Evolutionary conservation across 2,888 invertebrate genomes (phyloP).

Genomic region (Eilema griseolum): DNA sequence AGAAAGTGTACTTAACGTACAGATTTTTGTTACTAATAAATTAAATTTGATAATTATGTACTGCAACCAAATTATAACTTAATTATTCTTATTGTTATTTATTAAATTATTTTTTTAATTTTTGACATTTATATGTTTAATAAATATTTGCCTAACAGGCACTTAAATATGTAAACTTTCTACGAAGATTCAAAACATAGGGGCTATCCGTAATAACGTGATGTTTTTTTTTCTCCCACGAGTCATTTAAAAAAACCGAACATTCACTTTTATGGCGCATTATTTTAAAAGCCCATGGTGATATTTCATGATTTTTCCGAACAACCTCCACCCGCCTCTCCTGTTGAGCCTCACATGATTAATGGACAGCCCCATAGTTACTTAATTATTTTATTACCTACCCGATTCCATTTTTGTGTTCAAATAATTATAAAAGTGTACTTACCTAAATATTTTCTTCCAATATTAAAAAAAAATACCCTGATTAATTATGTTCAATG

Average conservation of each 20-base stretch:
- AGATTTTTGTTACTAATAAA: constrained; percentile 56
- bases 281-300: no score
- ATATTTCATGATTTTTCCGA: no score
- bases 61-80: constrained; percentile 56
- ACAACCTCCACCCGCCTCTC: no score
- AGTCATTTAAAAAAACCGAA: no score
- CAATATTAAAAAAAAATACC: constrained; percentile 44
- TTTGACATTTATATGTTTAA: constrained; percentile 29
- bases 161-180: constrained; percentile 10
- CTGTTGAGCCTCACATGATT: no score
- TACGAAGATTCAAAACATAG: constrained; percentile 9
- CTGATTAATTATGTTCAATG: not conserved
- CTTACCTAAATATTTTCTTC: constrained; percentile 45
- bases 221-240: no score
- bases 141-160: constrained; percentile 17
- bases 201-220: no score
- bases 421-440: constrained; percentile 43
- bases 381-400: constrained; percentile 3
- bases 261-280: no score
- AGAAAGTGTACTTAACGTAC: constrained; percentile 57
- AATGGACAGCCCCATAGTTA: no score
- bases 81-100: constrained; percentile 34
- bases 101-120: constrained; percentile 32
- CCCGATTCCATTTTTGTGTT: constrained; percentile 62
- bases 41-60: constrained; percentile 35